Percentiles rank a stretch among this genome's conserved stretches.
Conservation (phyloP, 1,140 invertebrate genomes). For the Liolophura sinensis region DNA sequence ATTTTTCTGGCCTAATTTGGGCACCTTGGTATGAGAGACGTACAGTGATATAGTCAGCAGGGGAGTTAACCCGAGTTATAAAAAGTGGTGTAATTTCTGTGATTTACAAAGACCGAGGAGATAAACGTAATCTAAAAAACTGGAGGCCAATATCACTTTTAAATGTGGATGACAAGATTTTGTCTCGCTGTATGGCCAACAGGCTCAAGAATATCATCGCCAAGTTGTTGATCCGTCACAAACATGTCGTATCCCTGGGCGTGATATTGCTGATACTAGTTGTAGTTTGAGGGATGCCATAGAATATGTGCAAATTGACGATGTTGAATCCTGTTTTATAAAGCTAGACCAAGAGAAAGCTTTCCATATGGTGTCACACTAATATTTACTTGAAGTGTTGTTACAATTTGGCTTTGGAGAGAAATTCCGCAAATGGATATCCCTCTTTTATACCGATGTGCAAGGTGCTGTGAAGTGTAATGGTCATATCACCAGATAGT, state of each 20-base stretch:
- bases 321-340: conserved; percentile 12
- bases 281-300: conserved; percentile 12
- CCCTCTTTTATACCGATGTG: background rate
- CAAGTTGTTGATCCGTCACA: conserved; percentile 9
- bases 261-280: conserved; percentile 15
- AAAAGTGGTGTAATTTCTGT: conserved; percentile 9
- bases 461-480: conserved; percentile 14
- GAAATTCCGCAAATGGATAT: conserved; percentile 7
- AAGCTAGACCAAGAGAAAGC: conserved; percentile 14
- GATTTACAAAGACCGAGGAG: conserved; percentile 13
- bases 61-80: conserved; percentile 10
- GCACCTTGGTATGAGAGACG: background rate
- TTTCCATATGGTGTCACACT: conserved; percentile 9
- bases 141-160: conserved; percentile 15
- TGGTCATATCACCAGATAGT: conserved; percentile 14
- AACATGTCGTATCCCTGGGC: conserved; percentile 12
- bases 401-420: conserved; percentile 6
- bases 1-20: conserved; percentile 5
- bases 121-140: conserved; percentile 10
- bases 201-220: conserved; percentile 17
- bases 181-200: conserved; percentile 9
- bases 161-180: conserved; percentile 17
- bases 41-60: conserved; percentile 1
- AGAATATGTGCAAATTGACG: conserved; percentile 11
- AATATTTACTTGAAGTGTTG: conserved; percentile 8